Evolutionary conservation across 2,113 vertebrate genomes (phyloP).

Genomic region (Rattus norvegicus): GRCr8 NC_086019.1:34299001-34299500

Average conservation of each 20-base stretch:
- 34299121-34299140: too few species aligned
- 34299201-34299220: background rate
- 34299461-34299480: background rate
- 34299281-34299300: background rate
- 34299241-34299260: background rate
- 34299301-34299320: background rate
- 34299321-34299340: background rate
- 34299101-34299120: background rate
- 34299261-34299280: background rate
- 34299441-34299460: background rate
- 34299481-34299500: background rate
- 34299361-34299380: background rate
- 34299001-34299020: too few species aligned
- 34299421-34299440: background rate
- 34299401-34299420: conserved; percentile 1
- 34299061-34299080: background rate
- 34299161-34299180: background rate
- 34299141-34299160: background rate
- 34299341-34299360: conserved; percentile 15
- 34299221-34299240: background rate
- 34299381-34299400: background rate
- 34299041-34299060: background rate
- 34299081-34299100: background rate
- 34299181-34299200: background rate
- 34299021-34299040: background rate